phyloP scores from a whole-genome alignment of 2,888 invertebrate species.

The Nephrotoma guestfalica region DNA sequence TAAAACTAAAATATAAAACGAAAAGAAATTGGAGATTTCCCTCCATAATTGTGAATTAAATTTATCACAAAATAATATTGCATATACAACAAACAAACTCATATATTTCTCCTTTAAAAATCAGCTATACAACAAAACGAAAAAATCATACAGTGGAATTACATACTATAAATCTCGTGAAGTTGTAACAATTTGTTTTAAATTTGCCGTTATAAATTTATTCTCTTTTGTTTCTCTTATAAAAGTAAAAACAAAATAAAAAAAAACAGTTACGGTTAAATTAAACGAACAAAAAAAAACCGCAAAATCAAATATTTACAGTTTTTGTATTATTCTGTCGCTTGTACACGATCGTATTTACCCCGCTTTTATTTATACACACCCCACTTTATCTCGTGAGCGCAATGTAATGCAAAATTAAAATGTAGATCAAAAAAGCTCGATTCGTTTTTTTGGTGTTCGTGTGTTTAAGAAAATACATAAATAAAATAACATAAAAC shows the following conservation, averaged over 20 bases:
- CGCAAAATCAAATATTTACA: not conserved
- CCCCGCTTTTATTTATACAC: not conserved
- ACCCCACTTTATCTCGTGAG: not conserved
- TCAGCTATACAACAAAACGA: not conserved
- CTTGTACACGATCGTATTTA: not conserved
- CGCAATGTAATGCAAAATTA: not conserved
- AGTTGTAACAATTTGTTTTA: not conserved
- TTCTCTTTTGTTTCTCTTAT: not conserved
- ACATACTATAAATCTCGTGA: not conserved
- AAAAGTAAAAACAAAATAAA: not conserved
- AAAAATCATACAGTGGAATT: not conserved
- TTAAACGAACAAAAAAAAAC: not conserved
- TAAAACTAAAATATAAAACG: not conserved
- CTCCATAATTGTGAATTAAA: not conserved
- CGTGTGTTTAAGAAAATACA: not conserved
- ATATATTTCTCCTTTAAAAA: not conserved
- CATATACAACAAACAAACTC: not conserved
- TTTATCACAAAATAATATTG: not conserved
- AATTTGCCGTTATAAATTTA: not conserved
- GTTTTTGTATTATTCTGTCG: not conserved
- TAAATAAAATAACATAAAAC: not conserved
- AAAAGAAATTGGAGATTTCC: not conserved
- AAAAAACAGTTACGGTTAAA: not conserved
- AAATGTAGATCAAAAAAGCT: not conserved
- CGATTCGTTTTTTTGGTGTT: not conserved